phyloP scores from a whole-genome alignment of 2,888 invertebrate genomes.

The Drosophila limbata region DNA sequence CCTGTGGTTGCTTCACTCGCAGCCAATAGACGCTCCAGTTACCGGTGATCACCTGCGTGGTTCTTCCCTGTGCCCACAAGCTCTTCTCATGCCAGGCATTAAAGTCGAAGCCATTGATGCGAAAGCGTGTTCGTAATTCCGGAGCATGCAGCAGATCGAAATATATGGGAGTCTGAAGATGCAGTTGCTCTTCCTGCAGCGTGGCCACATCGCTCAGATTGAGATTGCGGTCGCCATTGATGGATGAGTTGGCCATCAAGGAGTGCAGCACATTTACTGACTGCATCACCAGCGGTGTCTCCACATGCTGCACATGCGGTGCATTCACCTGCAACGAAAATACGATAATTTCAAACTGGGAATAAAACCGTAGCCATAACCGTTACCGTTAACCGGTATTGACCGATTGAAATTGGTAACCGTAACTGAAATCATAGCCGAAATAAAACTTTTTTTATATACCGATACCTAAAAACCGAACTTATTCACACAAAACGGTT shows the following conservation, averaged over 20 bases:
- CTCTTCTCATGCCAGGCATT: slow-evolving; percentile 85
- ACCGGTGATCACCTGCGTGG: slow-evolving; percentile 85
- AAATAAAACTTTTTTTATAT: too few species aligned
- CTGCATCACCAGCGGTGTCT: slow-evolving; percentile 84
- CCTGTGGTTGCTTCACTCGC: slow-evolving; percentile 47
- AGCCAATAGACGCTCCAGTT: slow-evolving; percentile 85
- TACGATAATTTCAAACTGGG: background rate
- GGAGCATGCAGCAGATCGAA: slow-evolving; percentile 72
- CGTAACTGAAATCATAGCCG: too few species aligned
- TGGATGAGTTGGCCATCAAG: slow-evolving; percentile 72
- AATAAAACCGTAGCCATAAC: too few species aligned
- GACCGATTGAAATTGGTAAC: too few species aligned
- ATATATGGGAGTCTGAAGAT: slow-evolving; percentile 77
- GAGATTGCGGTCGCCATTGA: slow-evolving; percentile 84
- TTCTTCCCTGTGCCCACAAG: slow-evolving; percentile 78
- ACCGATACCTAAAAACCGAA: too few species aligned
- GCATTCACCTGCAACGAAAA: slow-evolving; percentile 66
- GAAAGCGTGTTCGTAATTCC: slow-evolving; percentile 69
- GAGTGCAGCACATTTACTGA: slow-evolving; percentile 82
- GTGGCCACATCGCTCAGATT: slow-evolving; percentile 84
- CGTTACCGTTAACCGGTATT: too few species aligned
- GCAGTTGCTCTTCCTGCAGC: slow-evolving; percentile 70
- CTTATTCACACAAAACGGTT: too few species aligned
- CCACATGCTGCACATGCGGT: slow-evolving; percentile 81
- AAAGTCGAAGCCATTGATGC: slow-evolving; percentile 85